A percentile compares a stretch with the other conserved stretches of the same genome.
These are phyloP conservation scores for Leucoptera coffeella DNA, from an alignment of 2,888 invertebrate genomes.

Conservation along the genomic window DNA sequence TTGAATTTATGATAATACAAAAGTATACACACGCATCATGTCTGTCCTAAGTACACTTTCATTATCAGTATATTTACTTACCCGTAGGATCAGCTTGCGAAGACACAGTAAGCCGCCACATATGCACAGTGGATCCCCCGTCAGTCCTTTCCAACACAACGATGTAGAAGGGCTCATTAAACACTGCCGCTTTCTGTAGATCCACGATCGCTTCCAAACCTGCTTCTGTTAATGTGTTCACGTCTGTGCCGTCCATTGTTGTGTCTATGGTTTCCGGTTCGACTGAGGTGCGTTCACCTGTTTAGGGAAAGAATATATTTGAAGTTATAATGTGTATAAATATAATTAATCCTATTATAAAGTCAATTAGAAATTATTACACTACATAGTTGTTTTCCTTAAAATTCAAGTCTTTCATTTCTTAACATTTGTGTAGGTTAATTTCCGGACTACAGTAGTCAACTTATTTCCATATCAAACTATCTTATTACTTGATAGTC, in stretches of 20 bases:
- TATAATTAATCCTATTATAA: too few relatives aligned
- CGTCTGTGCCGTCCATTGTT: conserved; percentile 20
- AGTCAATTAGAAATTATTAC: too few relatives aligned
- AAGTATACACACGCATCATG: too few relatives aligned
- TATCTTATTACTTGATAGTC: too few relatives aligned
- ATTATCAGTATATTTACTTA: conserved; percentile 7
- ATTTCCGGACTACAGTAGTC: too few relatives aligned
- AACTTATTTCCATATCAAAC: too few relatives aligned
- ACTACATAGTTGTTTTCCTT: too few relatives aligned
- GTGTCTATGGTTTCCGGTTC: conserved; percentile 14
- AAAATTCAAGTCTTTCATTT: too few relatives aligned
- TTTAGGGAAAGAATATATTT: background rate
- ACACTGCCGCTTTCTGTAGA: conserved; percentile 75
- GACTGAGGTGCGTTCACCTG: conserved; percentile 27
- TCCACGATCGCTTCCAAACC: conserved; percentile 86
- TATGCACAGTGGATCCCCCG: conserved; percentile 82
- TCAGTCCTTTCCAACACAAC: conserved; percentile 85
- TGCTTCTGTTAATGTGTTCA: conserved; percentile 50
- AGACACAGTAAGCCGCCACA: conserved; percentile 92
- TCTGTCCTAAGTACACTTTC: background rate
- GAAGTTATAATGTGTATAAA: background rate
- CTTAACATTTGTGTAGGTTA: too few relatives aligned
- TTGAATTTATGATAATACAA: too few relatives aligned
- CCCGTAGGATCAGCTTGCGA: conserved; percentile 57
- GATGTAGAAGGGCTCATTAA: conserved; percentile 93